Evolutionary conservation across 2,888 invertebrate species (phyloP), one percentile per base, ranked within the genome.

Genomic region (Drosophila macrospina): DNA sequence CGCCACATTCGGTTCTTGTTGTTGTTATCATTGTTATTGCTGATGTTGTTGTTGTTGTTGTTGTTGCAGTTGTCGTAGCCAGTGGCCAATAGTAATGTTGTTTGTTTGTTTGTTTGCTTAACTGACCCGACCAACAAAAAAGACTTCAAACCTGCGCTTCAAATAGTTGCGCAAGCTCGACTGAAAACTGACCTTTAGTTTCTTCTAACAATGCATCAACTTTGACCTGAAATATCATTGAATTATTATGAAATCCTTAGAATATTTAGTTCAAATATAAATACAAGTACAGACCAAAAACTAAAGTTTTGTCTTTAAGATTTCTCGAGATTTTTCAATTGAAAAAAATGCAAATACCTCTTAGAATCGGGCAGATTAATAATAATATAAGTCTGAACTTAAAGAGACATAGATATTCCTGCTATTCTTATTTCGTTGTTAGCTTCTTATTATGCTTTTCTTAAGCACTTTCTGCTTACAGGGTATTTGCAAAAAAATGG

Each of bases 31-130:
- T 50, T 39, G 28, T 16, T 36, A 4, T 36, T 39, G 34, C 15
- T 48, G 42, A 45, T 56, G 47, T 60, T 60, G 30, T 61, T 52
- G 20, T 16, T 16, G 8, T 42, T 37, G 24, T 20, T 41, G 5
- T 44, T 39, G 36, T 8, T 28, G 41, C 10, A 42, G 42, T 36
- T 54, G 51, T 69, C 73, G 44, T 20, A 36, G 28, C 36, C 76
- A 66, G 55, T 42, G 45, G 51, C 39, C 42, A 61, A 56, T 32
- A 26, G 42, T 32, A 30, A 34, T 36, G 32, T 28, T 57, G 55
- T 44, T 26, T 48, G 42, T 52, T 51, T 54, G 42, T 7, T 54
- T 51, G 47, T 15, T 50, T 48, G 24, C 15, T 44, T 24, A 28
- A 61, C 32, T n/a, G 24, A 13, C 11, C 11, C 13, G n/a, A 10